A percentile compares a stretch with the other conserved stretches of the same genome.
Conservation (phyloP, 2,888 invertebrate species). For the Rhopalosiphum nymphaeae region DNA sequence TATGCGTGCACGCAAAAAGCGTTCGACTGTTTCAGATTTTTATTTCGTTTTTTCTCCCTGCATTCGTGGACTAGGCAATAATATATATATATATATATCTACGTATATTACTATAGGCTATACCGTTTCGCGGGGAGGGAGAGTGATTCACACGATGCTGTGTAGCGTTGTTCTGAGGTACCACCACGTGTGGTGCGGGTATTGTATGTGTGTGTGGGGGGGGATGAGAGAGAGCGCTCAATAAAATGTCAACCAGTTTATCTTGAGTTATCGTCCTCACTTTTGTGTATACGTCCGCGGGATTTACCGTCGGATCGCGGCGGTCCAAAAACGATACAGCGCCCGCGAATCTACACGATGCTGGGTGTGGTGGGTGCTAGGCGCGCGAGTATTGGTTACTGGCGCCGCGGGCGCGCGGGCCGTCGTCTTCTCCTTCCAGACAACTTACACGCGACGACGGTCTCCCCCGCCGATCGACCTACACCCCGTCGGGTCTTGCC, state of each 20-base stretch:
- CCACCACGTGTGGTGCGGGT: background rate
- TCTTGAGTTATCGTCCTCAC: conserved; percentile 54
- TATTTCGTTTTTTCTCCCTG: background rate
- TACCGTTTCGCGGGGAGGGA: background rate
- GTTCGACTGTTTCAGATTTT: conserved; percentile 24
- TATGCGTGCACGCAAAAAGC: background rate
- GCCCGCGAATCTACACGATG: background rate
- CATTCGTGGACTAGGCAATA: background rate
- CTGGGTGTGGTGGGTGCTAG: background rate
- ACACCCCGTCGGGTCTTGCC: background rate
- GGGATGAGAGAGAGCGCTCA: conserved; percentile 30
- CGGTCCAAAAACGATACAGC: conserved; percentile 32
- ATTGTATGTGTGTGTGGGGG: background rate
- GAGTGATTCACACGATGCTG: background rate
- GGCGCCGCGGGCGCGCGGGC: background rate
- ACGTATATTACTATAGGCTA: background rate
- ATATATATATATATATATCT: background rate
- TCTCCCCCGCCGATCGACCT: background rate
- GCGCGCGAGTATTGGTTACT: background rate
- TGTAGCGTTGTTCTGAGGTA: background rate
- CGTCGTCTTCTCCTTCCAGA: background rate
- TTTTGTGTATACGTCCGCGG: conserved; percentile 43
- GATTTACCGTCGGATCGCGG: conserved; percentile 24
- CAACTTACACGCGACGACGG: background rate
- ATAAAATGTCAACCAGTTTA: conserved; percentile 65